Conservation (phyloP, 2,888 invertebrate species). For the Hylaea fasciaria region DNA sequence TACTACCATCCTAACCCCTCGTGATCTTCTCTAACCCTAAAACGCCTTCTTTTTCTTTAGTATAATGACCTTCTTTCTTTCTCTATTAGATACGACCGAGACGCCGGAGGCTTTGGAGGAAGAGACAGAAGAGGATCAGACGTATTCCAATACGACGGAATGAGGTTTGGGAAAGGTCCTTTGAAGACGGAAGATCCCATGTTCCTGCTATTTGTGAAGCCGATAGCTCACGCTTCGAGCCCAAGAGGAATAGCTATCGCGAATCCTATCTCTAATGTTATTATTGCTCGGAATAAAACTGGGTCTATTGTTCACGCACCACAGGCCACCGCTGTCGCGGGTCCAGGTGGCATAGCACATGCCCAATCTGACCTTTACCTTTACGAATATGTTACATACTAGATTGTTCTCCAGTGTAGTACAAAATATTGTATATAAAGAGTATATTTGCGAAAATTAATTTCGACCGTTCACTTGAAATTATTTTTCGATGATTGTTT, state of each 20-base stretch:
- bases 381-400: constrained; percentile 67
- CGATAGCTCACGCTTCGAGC: constrained; percentile 87
- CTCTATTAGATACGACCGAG: constrained; percentile 70
- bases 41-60: constrained; percentile 39
- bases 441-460: constrained; percentile 58
- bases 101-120: constrained; percentile 49
- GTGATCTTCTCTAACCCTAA: constrained; percentile 55
- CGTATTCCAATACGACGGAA: constrained; percentile 66
- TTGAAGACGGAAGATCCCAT: constrained; percentile 51
- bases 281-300: constrained; percentile 85
- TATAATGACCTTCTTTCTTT: constrained; percentile 60
- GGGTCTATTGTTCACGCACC: constrained; percentile 88
- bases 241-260: constrained; percentile 88
- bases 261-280: constrained; percentile 87
- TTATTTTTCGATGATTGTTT: constrained; percentile 59
- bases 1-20: constrained; percentile 85
- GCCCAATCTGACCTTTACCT: constrained; percentile 89
- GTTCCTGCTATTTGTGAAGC: constrained; percentile 80
- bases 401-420: constrained; percentile 40
- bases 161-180: constrained; percentile 57
- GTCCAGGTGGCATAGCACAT: constrained; percentile 90
- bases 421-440: constrained; percentile 24
- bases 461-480: constrained; percentile 75
- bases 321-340: constrained; percentile 88
- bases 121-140: constrained; percentile 52